phyloP scores from a whole-genome alignment of 2,797 vertebrate genomes.

The Diplodus puntazzo region DNA sequence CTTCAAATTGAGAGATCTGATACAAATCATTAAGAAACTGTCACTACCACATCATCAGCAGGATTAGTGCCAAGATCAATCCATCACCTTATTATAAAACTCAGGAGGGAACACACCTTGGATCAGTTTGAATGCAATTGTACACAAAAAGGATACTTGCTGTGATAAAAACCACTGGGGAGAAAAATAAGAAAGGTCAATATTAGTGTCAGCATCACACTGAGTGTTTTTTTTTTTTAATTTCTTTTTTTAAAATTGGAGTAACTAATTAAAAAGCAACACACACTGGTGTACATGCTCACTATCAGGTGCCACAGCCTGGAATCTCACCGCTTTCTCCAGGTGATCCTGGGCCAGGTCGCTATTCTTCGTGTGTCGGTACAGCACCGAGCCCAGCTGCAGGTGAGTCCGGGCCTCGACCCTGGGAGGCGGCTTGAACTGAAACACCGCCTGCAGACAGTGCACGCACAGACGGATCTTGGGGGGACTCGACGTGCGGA shows the following conservation, averaged over 20 bases:
- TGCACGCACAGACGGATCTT: constrained; percentile 94
- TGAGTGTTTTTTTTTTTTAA: too few relatives aligned
- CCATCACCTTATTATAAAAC: neutral
- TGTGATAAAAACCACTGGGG: constrained; percentile 81
- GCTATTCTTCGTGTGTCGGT: constrained; percentile 94
- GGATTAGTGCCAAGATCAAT: neutral
- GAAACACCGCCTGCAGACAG: constrained; percentile 93
- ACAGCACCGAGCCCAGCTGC: constrained; percentile 93
- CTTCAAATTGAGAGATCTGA: constrained; percentile 93
- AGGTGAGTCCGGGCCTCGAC: constrained; percentile 94
- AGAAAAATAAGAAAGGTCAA: neutral
- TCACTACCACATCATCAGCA: neutral
- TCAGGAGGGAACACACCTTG: constrained; percentile 3
- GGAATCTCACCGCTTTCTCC: constrained; percentile 90
- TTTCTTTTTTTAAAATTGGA: neutral
- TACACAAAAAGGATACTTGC: constrained; percentile 78
- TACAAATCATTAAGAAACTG: constrained; percentile 76
- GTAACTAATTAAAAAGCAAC: constrained; percentile 2
- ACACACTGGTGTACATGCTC: neutral
- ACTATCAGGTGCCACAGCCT: neutral
- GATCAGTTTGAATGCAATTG: neutral
- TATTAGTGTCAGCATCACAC: constrained; percentile 17
- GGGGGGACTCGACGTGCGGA: constrained; percentile 93
- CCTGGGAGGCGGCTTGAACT: constrained; percentile 91
- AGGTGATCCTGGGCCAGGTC: constrained; percentile 92